Base-by-base conservation (phyloP, 2,888 invertebrate species). In the Ptychoptera contaminata region DNA sequence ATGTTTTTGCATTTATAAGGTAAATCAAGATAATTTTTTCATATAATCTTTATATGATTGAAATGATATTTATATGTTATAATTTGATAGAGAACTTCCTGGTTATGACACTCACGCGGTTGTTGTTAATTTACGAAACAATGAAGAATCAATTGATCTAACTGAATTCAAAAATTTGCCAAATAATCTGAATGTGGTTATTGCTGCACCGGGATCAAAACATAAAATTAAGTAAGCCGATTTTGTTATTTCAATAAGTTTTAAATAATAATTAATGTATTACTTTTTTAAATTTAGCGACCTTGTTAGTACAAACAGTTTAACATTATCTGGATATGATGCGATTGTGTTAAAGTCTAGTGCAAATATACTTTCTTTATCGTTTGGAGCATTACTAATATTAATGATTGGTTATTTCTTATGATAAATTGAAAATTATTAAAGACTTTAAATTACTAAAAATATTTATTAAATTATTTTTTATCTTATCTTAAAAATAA, bases 261-360 rank as follows among this genome's bases (percentile, higher is more conserved):
- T 7, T 23, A 5, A 23, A 23, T 5, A 23, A 3, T 5, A 23
- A 23, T 23, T 23, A 23, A 23, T 23, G 4, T 23, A 23, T 23
- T 23, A 23, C 7, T 23, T 23, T 23, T 23, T 23, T 23, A 23
- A 5, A 5, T 23, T 23, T 23, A 23, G 23, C 23, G 23, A 23
- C 7, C 7, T 5, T 23, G 7, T 23, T 23, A 23, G 4, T 2
- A 44, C 42, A 8, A 43, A 42, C 31, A 29, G 12, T 7, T 37
- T 47, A 6, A 30, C n/a, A 16, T 35, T 47, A 16, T 34, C 37
- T 29, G 38, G 41, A 8, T 46, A 35, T n/a, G 43, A 47, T 16
- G 32, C 44, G 14, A n/a, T 42, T 36, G 36, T 44, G 2, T 4
- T 43, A 2, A 43, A 35, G 30, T n/a, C 36, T 1, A 4, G 5